Evolutionary conservation across 2,797 vertebrate species (phyloP).

Genomic region (Bovichtus variegatus): DNA sequence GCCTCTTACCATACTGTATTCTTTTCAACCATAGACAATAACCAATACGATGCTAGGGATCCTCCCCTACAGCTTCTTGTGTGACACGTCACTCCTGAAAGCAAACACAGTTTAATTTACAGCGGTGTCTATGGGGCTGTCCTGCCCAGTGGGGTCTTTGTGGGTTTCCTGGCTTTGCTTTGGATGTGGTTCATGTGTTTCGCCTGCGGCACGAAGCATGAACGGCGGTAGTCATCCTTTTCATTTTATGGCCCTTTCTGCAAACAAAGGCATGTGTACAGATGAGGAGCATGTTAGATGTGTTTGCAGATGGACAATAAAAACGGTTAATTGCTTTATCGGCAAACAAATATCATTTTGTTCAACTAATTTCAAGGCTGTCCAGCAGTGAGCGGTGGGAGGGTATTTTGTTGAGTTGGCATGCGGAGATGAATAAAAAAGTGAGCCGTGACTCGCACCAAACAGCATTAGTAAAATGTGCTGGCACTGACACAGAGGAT

Average conservation of each 20-base stretch:
- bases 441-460: conserved; percentile 30
- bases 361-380: conserved; percentile 18
- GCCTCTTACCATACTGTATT: not conserved
- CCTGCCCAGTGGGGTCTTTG: conserved; percentile 76
- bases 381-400: not conserved
- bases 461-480: conserved; percentile 46
- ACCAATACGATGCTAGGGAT: too few species aligned
- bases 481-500: conserved; percentile 30
- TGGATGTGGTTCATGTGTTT: conserved; percentile 73
- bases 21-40: conserved; percentile 2
- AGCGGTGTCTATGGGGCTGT: conserved; percentile 45
- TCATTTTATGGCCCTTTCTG: conserved; percentile 69
- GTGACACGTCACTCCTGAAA: conserved; percentile 65
- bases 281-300: conserved; percentile 41
- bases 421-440: conserved; percentile 37
- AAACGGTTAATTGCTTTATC: conserved; percentile 24
- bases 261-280: conserved; percentile 48
- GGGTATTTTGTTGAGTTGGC: conserved; percentile 22
- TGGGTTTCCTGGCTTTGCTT: conserved; percentile 75
- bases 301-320: conserved; percentile 45
- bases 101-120: conserved; percentile 72
- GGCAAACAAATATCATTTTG: conserved; percentile 17
- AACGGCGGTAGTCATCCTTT: conserved; percentile 62
- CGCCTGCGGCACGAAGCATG: conserved; percentile 60
- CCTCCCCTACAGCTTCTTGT: too few species aligned